Evolutionary conservation across 2,113 vertebrate species (phyloP).

Genomic region (Tragelaphus strepsiceros): DNA sequence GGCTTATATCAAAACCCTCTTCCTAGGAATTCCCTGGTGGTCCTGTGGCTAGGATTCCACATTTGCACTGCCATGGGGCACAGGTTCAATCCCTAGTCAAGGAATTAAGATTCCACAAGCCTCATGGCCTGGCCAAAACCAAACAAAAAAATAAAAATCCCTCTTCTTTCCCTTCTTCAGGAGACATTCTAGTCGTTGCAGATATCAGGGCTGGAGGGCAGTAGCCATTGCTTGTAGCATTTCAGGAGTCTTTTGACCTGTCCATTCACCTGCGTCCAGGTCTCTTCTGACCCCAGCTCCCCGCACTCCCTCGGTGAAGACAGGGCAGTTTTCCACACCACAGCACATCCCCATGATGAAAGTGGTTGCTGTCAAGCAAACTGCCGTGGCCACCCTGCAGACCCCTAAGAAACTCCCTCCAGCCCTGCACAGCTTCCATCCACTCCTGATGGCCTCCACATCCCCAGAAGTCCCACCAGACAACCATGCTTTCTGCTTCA

Average conservation of each 20-base stretch:
- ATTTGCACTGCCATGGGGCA: not conserved
- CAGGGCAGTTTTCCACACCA: not conserved
- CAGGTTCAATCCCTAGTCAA: not conserved
- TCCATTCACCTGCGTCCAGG: not conserved
- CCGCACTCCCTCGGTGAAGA: not conserved
- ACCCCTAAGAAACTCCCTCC: not conserved
- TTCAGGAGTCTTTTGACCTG: not conserved
- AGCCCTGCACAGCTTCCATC: not conserved
- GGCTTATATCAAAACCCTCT: not conserved
- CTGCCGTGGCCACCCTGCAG: rapidly evolving
- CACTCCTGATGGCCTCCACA: not conserved
- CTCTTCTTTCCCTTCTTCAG: not conserved
- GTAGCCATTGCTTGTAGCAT: not conserved
- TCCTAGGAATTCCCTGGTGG: not conserved
- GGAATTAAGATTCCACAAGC: not conserved
- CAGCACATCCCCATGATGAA: not conserved
- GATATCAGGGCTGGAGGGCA: too few species aligned
- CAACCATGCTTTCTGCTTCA: not conserved
- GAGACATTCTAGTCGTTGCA: rapidly evolving
- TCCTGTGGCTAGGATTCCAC: not conserved
- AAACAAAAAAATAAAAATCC: not conserved
- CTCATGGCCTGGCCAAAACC: not conserved
- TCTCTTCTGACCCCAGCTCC: not conserved
- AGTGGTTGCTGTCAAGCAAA: not conserved
- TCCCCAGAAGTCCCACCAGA: not conserved